Percentiles rank a stretch among this genome's conserved stretches.
These are phyloP conservation scores for Protonibea diacanthus DNA, from an alignment of 2,797 vertebrate species.

Conservation along the genomic window DNA sequence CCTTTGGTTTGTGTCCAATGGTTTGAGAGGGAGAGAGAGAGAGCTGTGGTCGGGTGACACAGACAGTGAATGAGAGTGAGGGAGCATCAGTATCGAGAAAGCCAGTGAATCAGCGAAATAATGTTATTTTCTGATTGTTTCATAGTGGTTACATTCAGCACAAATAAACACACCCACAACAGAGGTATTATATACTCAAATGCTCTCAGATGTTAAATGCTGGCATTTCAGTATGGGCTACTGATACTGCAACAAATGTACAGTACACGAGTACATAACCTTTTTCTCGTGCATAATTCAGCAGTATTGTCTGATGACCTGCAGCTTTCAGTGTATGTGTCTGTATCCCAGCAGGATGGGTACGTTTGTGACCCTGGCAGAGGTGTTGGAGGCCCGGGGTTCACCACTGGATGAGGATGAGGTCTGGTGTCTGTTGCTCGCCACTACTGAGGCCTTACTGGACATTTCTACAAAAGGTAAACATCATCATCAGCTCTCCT, in stretches of 20 bases:
- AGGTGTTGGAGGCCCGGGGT: slow-evolving; percentile 89
- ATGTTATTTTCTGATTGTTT: too few relatives aligned
- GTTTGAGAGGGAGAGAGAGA: too few relatives aligned
- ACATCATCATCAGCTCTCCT: not conserved
- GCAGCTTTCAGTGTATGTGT: slow-evolving; percentile 4
- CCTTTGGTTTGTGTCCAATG: too few relatives aligned
- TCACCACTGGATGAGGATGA: slow-evolving; percentile 90
- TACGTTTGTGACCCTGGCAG: slow-evolving; percentile 90
- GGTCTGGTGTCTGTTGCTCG: slow-evolving; percentile 90
- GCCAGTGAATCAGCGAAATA: too few relatives aligned
- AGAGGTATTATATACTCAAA: not conserved
- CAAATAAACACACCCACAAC: too few relatives aligned
- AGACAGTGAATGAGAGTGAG: too few relatives aligned
- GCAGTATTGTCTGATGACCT: not conserved
- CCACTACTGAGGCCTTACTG: slow-evolving; percentile 84
- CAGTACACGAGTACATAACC: not conserved
- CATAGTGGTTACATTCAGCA: too few relatives aligned
- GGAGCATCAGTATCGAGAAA: too few relatives aligned
- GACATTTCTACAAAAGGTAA: slow-evolving; percentile 87
- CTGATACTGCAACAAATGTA: not conserved
- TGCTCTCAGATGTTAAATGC: not conserved
- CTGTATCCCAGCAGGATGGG: slow-evolving; percentile 82
- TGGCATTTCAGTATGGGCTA: not conserved
- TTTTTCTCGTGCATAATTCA: not conserved
- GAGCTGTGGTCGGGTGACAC: too few relatives aligned